Evolutionary conservation across 2,888 invertebrate species (phyloP).

Genomic region (Chaetogeoica ovagalla): DNA sequence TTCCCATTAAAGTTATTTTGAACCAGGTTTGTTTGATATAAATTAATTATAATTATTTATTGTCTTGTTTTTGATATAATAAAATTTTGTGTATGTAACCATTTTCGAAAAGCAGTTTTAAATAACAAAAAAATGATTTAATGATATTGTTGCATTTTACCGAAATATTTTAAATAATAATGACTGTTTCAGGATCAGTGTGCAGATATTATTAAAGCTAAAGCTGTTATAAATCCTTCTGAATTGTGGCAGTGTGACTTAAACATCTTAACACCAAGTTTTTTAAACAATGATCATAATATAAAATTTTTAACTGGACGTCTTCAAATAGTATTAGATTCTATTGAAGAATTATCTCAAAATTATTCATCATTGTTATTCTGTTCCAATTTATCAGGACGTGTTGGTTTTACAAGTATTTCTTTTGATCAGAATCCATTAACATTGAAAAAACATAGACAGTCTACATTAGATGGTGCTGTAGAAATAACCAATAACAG

Average conservation of each 20-base stretch:
- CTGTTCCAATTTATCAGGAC: conserved; percentile 29
- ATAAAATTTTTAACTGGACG: conserved; percentile 25
- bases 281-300: conserved; percentile 16
- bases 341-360: conserved; percentile 23
- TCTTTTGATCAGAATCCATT: conserved; percentile 47
- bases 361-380: conserved; percentile 48
- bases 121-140: no score
- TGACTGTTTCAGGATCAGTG: conserved; percentile 33
- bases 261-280: conserved; percentile 12
- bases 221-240: conserved; percentile 46
- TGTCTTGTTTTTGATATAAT: not conserved
- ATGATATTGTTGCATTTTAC: no score
- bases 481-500: conserved; percentile 33
- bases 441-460: conserved; percentile 31
- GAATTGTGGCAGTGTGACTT: conserved; percentile 49
- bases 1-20: conserved; percentile 53
- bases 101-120: no score
- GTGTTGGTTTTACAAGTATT: conserved; percentile 29
- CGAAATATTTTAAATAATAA: not conserved
- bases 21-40: conserved; percentile 49
- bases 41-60: not conserved
- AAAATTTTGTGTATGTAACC: no score
- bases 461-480: conserved; percentile 11
- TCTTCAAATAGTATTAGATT: conserved; percentile 34
- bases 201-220: conserved; percentile 30